Base-by-base conservation (phyloP, 2,113 vertebrate species). In the Glaucidium brasilianum region DNA sequence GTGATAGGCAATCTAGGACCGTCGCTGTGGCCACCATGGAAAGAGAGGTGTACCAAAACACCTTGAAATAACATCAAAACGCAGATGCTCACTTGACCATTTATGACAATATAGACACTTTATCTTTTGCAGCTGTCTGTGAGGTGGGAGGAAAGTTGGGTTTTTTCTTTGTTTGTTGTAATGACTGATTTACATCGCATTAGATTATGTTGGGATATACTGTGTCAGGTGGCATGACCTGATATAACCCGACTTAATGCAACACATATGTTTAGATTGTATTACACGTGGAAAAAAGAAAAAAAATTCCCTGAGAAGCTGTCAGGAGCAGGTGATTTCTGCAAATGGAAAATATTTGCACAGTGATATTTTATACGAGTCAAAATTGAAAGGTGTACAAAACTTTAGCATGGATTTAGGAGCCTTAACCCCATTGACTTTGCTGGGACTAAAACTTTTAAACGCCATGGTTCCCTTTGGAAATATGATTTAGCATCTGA, bases 211-310 rank as follows among this genome's bases (percentile, higher is more conserved):
- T 97, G 94, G 97, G 97, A 97, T 98, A 96, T 98, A 97, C 92
- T 75, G 88, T 98, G 97, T 98, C 98, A 98, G 97, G 92, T 97
- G 98, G 97, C 97, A 90, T 97, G 98, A 98, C 98, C 98, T 98
- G 97, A 96, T 98, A 96, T 97, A 98, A 98, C 98, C 98, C 97
- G 94, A 92, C 97, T 98, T 98, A 98, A 98, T 98, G 96, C 96
- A 97, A 97, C 97, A 96, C 98, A 98, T 53, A 98, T 98, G 98
- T 96, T 97, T 98, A 97, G 95, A 88, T 97, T 96, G 96, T 98
- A 94, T 96, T 98, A 97, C 97, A 98, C 1, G 53, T 97, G 93
- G 39, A 39, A 39, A 39, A 39, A 39, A 39, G 11, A 78, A 88
- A 93, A 97, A 92, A 98, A 98, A 97, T 95, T 98, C 96, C 97